phyloP scores from a whole-genome alignment of 1,140 invertebrate species.

The Dendrolimus punctatus region DNA sequence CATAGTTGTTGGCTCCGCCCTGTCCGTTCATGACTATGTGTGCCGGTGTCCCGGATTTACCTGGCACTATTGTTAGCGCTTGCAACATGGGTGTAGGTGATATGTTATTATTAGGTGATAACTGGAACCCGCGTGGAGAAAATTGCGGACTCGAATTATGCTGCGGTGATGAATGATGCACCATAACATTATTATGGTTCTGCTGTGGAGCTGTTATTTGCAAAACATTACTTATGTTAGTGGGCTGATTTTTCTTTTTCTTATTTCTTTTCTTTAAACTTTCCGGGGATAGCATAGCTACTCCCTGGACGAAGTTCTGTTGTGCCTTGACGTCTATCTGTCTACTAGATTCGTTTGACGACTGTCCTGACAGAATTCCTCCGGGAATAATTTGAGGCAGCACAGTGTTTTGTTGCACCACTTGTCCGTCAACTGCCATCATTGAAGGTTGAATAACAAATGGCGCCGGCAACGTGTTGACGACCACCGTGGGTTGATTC shows the following conservation, averaged over 20 bases:
- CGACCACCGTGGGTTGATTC: constrained; percentile 83
- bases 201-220: constrained; percentile 79
- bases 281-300: constrained; percentile 79
- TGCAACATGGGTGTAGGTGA: constrained; percentile 78
- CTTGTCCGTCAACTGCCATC: constrained; percentile 78
- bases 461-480: constrained; percentile 86
- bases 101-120: constrained; percentile 75
- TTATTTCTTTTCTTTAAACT: constrained; percentile 80
- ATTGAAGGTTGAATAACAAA: constrained; percentile 85
- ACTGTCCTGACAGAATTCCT: constrained; percentile 75
- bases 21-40: constrained; percentile 83
- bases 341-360: constrained; percentile 51
- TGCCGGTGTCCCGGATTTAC: constrained; percentile 79
- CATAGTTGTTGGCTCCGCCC: constrained; percentile 73
- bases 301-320: constrained; percentile 69
- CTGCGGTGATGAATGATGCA: constrained; percentile 60
- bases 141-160: constrained; percentile 75
- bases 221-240: constrained; percentile 83
- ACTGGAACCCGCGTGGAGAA: constrained; percentile 76
- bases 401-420: constrained; percentile 78
- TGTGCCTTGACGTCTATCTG: constrained; percentile 62
- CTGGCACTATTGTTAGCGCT: constrained; percentile 82
- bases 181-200: constrained; percentile 59
- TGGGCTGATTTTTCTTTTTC: constrained; percentile 80
- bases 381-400: constrained; percentile 78